Base-by-base conservation (phyloP, 2,113 vertebrate genomes). In the Lophochroa leadbeateri region DNA sequence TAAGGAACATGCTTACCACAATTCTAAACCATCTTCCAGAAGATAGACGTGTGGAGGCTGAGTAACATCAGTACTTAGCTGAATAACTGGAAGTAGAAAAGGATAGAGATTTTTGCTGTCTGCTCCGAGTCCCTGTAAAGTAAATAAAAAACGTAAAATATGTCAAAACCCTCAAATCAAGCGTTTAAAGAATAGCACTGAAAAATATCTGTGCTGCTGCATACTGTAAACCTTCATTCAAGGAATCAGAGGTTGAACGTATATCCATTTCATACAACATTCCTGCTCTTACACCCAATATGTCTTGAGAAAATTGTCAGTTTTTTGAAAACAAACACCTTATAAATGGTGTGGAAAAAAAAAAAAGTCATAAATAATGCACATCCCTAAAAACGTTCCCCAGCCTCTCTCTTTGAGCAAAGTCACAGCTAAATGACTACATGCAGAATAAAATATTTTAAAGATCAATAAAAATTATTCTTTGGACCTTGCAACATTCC, bases 1-100 rank as follows among this genome's bases (percentile, higher is more conserved):
- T 52, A 78, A 64, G 89, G 49, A 77, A 75, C 20, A 50, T 71
- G 82, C 98, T 92, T 98, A 99, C 99, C 99, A 99, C 93, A 99
- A 98, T 95, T 99, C 99, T 96, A 99, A 98, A 96, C 99, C 99
- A 83, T 99, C 99, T 98, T 99, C 99, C 94, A 99, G 98, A 97
- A 99, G 98, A 97, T 99, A 99, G 53, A 99, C 99, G 91, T 99
- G 99, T 29, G 99, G 99, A n/a, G 99, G 99, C 95, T 99, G 99
- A 24, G 98, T 99, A 91, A 99, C 99, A 94, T 99, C 99, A 23
- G 99, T 99, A 98, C 99, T 99, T 96, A 99, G 98, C 61, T 99
- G 99, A 98, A 99, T 99, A 96, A 99, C 98, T 78, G 99, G 99
- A 91, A 99, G 98, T 41, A 99, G 98, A 97, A 99, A 99, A 86